These are phyloP conservation scores for Archips xylosteana DNA, from an alignment of 2,888 invertebrate genomes.

Conservation along the genomic window DNA sequence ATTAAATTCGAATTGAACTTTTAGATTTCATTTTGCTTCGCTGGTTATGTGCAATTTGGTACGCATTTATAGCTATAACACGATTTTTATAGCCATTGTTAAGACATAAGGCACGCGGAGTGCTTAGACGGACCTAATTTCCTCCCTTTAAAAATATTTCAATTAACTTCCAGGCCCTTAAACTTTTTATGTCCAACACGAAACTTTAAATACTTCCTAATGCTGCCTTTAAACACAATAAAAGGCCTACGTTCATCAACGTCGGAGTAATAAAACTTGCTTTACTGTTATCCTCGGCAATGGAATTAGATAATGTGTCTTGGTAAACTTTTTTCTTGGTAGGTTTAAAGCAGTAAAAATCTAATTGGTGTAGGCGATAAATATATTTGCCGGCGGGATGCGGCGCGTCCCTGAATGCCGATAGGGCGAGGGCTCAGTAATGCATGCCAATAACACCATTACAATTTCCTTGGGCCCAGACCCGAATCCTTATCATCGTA, in stretches of 20 bases:
- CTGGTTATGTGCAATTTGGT: background rate
- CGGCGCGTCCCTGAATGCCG: constrained; percentile 67
- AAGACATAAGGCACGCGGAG: constrained; percentile 25
- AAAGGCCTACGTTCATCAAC: constrained; percentile 80
- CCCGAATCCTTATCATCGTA: constrained; percentile 64
- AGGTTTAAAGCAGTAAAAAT: constrained; percentile 73
- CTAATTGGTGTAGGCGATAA: constrained; percentile 77
- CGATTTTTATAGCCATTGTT: constrained; percentile 10
- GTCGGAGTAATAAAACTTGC: constrained; percentile 77
- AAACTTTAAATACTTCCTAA: constrained; percentile 79
- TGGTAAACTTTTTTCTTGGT: constrained; percentile 63
- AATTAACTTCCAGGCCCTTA: constrained; percentile 72
- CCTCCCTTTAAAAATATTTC: constrained; percentile 60
- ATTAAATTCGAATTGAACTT: constrained; percentile 35
- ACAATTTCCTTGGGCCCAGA: constrained; percentile 62
- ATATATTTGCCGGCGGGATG: constrained; percentile 73
- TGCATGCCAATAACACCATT: constrained; percentile 77
- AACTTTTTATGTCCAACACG: constrained; percentile 72
- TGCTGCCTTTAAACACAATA: constrained; percentile 80
- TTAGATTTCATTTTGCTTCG: constrained; percentile 26
- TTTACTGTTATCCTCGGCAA: constrained; percentile 78
- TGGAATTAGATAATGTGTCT: constrained; percentile 80
- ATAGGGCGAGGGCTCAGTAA: constrained; percentile 69
- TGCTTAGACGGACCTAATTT: constrained; percentile 47
- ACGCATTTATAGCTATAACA: constrained; percentile 3